Evolutionary conservation across 1,140 invertebrate genomes (phyloP), one percentile per base, ranked within the genome.

Genomic region (Pemphigus obesinymphae): DNA sequence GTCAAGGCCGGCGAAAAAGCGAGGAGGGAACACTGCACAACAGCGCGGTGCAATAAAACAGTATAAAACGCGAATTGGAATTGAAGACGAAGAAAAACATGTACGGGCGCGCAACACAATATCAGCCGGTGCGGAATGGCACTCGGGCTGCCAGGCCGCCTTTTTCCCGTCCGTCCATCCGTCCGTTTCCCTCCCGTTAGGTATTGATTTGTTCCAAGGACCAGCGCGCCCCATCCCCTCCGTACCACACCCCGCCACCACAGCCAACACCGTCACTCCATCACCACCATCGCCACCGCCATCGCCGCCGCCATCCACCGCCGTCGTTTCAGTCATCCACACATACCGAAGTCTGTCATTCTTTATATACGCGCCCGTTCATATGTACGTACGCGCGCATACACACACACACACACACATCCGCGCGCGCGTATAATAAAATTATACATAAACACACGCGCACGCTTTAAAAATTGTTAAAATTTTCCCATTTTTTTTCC

Each of bases 21-120:
- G 76, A 80, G 37, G 40, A 80, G 76, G 48, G 55, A 76, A 78
- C 53, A 10, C 55, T 7, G 15, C 66, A 40, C 6, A 26, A 23
- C n/a, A 29, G 23, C 70, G 43, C 37, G 53, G 20, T 29, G 55
- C 76, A 80, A 63, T 80, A 61, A 63, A 80, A 61, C 76, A 40
- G 50, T 15, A 58, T 63, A 63, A 58, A 61, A 63, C 76, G 55
- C 37, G 55, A 80, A 45, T 80, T 26, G 37, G 55, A 80, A 80
- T 63, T 80, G 76, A 80, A 80, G 76, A 80, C 55, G 76, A 80
- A 80, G 76, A 80, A 80, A 63, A 80, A 80, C 76, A 61, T 43
- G 50, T 40, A 82, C 37, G 43, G 23, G 43, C 55, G 75, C 50
- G 82, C 75, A 83, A 81, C 66, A 83, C 66, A 58, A 58, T 73